Conservation (phyloP, 2,797 vertebrate species). For the Coregonus sp. region DNA sequence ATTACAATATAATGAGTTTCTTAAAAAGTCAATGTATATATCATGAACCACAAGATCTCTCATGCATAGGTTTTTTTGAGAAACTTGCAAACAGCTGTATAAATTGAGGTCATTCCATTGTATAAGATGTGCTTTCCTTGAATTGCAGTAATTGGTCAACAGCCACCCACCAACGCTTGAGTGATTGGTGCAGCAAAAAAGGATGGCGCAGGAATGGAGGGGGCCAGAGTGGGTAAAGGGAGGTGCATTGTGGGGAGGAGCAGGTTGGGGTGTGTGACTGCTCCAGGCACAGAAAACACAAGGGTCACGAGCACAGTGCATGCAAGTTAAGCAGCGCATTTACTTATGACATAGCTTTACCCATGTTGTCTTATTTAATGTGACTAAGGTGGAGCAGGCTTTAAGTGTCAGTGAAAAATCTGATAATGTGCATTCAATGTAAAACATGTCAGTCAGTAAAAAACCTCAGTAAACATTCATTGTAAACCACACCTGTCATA, state of each 20-base stretch:
- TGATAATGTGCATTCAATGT: slow-evolving; percentile 59
- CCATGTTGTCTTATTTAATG: slow-evolving; percentile 23
- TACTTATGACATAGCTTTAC: slow-evolving; percentile 52
- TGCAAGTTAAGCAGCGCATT: slow-evolving; percentile 74
- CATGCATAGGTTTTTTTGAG: slow-evolving; percentile 70
- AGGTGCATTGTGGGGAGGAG: slow-evolving; percentile 39
- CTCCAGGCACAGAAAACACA: slow-evolving; percentile 59
- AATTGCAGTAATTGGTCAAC: slow-evolving; percentile 58
- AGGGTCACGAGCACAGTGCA: slow-evolving; percentile 69
- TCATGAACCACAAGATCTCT: slow-evolving; percentile 71
- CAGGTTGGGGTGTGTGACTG: slow-evolving; percentile 45
- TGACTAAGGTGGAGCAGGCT: slow-evolving; percentile 24
- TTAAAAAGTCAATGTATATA: slow-evolving; percentile 66
- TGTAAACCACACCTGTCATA: background rate
- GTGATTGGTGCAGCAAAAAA: slow-evolving; percentile 31
- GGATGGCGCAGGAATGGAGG: slow-evolving; percentile 57
- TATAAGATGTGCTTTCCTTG: slow-evolving; percentile 75
- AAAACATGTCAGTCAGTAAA: slow-evolving; percentile 63
- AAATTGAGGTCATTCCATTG: slow-evolving; percentile 75
- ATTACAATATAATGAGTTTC: slow-evolving; percentile 65
- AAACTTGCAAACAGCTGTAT: slow-evolving; percentile 71
- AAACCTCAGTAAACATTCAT: slow-evolving; percentile 46
- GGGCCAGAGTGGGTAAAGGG: slow-evolving; percentile 32
- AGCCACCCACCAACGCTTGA: slow-evolving; percentile 63
- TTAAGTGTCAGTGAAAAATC: slow-evolving; percentile 36